phyloP scores from a whole-genome alignment of 2,888 invertebrate species.

The Drosophila greeni region DNA sequence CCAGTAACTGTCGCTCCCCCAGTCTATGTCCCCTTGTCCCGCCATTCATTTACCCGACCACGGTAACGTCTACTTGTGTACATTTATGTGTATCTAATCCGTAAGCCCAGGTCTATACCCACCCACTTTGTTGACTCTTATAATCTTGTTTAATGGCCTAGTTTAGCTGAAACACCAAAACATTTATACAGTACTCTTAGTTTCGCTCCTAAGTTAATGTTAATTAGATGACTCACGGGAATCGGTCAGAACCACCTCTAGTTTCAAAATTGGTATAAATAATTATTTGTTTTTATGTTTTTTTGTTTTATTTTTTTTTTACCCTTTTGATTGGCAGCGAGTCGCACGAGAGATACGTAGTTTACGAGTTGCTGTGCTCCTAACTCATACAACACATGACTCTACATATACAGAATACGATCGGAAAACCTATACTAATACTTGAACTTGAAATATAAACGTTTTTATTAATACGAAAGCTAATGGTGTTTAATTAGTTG shows the following conservation, averaged over 20 bases:
- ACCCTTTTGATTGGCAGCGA: not conserved
- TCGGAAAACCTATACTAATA: slow-evolving; percentile 48
- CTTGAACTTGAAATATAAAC: slow-evolving; percentile 65
- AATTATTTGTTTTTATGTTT: not conserved
- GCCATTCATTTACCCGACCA: slow-evolving; percentile 7
- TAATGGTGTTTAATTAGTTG: not conserved
- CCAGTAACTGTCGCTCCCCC: not conserved
- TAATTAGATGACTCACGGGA: slow-evolving; percentile 47
- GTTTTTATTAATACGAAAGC: slow-evolving; percentile 61
- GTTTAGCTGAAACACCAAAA: slow-evolving; percentile 41
- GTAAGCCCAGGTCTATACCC: not conserved
- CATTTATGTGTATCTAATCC: slow-evolving; percentile 10
- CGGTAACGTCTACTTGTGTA: slow-evolving; percentile 4
- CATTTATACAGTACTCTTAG: slow-evolving; percentile 44
- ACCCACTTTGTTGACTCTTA: slow-evolving; percentile 33
- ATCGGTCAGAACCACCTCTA: slow-evolving; percentile 1
- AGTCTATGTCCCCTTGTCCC: not conserved
- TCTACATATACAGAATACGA: slow-evolving; percentile 39
- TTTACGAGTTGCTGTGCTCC: slow-evolving; percentile 25
- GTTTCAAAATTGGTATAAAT: slow-evolving; percentile 2
- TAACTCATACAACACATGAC: slow-evolving; percentile 30
- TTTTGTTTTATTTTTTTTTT: slow-evolving; percentile 1
- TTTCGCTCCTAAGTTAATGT: slow-evolving; percentile 51
- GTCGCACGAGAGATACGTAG: slow-evolving; percentile 29
- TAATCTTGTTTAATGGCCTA: slow-evolving; percentile 32